Base-by-base conservation (phyloP, 2,888 invertebrate species). In the Spodoptera picta region DNA sequence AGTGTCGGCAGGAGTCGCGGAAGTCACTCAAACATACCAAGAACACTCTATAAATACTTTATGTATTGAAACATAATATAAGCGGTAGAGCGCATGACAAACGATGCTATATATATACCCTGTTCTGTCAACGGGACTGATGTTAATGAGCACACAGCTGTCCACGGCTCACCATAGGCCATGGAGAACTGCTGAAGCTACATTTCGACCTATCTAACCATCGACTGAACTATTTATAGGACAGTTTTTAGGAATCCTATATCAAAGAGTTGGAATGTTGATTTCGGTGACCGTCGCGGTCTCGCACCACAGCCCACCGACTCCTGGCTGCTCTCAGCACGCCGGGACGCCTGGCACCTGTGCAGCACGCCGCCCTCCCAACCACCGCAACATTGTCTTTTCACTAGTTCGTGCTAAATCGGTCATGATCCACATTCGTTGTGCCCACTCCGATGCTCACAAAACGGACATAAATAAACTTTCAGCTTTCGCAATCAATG, bases 41-140 rank as follows among this genome's bases (percentile, higher is more conserved):
- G 49, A 56, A 57, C 62, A 69, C 52, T 60, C 78, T 80, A 78
- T 69, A 67, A 68, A 82, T 79, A 77, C 53, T 45, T 50, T 56
- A 62, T 60, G 65, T 73, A 77, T 66, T 77, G 77, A 80, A 78
- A 78, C 69, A 65, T 72, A 69, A 80, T 74, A 72, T 75, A 75
- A 41, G 66, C 64, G 56, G 69, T 59, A 54, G 72, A 67, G 57
- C 69, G 69, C 66, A 72, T 76, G 77, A 79, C 80, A 70, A 75
- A 74, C 82, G 64, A 58, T 42, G 65, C 84, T 83, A 83, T 83
- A 83, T 82, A 81, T 82, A 81, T 83, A 83, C 66, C 51, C 49
- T 50, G 45, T 62, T 78, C 82, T 74, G 81, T 82, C 81, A 81
- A 78, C 82, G 67, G 62, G 61, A 49, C 46, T 60, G 57, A 55